phyloP scores from a whole-genome alignment of 2,113 vertebrate genomes.

The Carettochelys insculpta region DNA sequence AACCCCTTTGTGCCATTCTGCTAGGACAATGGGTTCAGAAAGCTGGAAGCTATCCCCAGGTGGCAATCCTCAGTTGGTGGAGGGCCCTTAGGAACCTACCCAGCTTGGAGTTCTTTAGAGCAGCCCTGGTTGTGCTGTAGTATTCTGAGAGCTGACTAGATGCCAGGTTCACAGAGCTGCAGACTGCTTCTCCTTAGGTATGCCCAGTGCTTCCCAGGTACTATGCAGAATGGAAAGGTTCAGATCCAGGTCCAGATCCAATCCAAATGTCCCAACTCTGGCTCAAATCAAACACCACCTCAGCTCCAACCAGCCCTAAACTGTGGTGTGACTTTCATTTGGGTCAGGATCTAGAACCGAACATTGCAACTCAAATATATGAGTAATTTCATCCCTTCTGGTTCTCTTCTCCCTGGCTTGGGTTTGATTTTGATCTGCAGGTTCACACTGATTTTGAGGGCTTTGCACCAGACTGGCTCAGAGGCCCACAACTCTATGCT shows the following conservation, averaged over 20 bases:
- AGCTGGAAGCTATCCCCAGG: background rate
- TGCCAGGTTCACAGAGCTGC: background rate
- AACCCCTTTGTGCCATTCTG: background rate
- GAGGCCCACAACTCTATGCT: too few species aligned
- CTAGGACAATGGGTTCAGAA: background rate
- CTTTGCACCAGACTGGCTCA: background rate
- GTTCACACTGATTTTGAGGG: background rate
- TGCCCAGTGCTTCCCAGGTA: background rate
- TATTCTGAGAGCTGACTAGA: background rate
- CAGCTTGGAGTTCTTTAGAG: background rate
- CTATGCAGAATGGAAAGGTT: background rate
- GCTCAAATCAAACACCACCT: background rate
- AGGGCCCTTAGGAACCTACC: background rate
- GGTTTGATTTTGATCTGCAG: background rate
- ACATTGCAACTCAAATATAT: background rate
- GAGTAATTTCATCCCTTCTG: background rate
- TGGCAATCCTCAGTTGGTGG: background rate
- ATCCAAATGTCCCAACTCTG: background rate
- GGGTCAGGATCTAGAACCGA: background rate
- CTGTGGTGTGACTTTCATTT: background rate
- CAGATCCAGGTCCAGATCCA: background rate
- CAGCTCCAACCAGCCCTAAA: background rate
- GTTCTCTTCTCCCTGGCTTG: background rate
- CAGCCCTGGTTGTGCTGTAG: background rate
- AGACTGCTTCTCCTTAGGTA: background rate